Evolutionary conservation across 2,113 vertebrate genomes (phyloP).

Genomic region (Reinhardtius hippoglossoides): DNA sequence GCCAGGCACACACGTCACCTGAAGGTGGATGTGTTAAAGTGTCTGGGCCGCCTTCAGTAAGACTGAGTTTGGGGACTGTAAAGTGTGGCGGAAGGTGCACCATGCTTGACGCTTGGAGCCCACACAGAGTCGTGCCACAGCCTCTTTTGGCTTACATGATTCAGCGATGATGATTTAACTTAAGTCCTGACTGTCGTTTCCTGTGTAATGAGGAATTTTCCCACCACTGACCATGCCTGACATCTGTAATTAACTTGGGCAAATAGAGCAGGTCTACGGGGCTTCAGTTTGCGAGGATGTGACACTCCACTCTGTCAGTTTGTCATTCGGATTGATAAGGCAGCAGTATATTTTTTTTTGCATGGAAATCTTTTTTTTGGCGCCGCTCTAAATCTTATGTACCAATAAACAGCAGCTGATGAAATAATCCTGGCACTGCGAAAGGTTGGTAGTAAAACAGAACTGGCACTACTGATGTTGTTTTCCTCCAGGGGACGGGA

Average conservation of each 20-base stretch:
- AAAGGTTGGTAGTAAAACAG: conserved; percentile 34
- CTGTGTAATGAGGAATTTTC: conserved; percentile 48
- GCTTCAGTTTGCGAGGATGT: conserved; percentile 23
- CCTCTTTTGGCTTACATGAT: conserved; percentile 21
- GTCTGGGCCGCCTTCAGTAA: conserved; percentile 8
- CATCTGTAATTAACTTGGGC: conserved; percentile 57
- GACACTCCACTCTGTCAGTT: conserved; percentile 34
- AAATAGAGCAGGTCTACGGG: conserved; percentile 31
- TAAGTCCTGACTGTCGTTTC: conserved; percentile 43
- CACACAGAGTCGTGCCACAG: not conserved
- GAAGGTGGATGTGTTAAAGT: not conserved
- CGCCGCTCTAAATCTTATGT: conserved; percentile 50
- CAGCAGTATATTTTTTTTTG: conserved; percentile 26
- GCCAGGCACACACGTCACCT: not conserved
- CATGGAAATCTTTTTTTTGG: conserved; percentile 48
- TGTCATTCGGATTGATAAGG: conserved; percentile 55
- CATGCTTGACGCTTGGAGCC: not conserved
- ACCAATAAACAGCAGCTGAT: conserved; percentile 59
- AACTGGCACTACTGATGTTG: conserved; percentile 58
- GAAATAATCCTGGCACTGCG: conserved; percentile 51
- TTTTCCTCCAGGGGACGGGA: conserved; percentile 46
- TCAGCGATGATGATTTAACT: conserved; percentile 41
- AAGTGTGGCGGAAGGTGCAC: not conserved
- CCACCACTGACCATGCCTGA: conserved; percentile 61
- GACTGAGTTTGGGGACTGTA: not conserved